These are phyloP conservation scores for Drosophila cracens DNA, from an alignment of 2,888 invertebrate genomes.

Conservation along the genomic window DNA sequence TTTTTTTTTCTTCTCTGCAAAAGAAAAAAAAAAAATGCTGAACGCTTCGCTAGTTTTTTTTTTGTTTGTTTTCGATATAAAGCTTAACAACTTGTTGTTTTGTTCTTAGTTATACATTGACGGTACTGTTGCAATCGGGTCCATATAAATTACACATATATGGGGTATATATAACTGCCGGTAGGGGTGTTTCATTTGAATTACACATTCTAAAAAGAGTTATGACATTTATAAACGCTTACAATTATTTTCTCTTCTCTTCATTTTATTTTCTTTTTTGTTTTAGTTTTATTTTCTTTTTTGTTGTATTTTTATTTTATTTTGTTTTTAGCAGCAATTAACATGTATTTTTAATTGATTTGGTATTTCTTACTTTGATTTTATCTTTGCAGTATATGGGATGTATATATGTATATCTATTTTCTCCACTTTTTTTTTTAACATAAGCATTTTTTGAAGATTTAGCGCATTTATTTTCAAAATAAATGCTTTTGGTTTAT, in stretches of 20 bases:
- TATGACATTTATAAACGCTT: constrained; percentile 51
- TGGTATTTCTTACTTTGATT: constrained; percentile 15
- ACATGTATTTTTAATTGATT: constrained; percentile 11
- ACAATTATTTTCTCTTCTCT: constrained; percentile 12
- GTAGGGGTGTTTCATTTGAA: constrained; percentile 77
- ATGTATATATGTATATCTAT: constrained; percentile 23
- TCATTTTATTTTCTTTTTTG: neutral
- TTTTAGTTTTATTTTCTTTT: constrained; percentile 4
- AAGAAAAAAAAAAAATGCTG: constrained; percentile 16
- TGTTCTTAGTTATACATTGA: constrained; percentile 30
- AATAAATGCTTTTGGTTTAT: constrained; percentile 51
- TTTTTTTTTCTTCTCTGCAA: constrained; percentile 15
- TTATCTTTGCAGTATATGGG: constrained; percentile 35
- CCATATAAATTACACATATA: constrained; percentile 44
- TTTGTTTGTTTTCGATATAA: constrained; percentile 41
- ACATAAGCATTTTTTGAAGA: constrained; percentile 29
- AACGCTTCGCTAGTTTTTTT: constrained; percentile 26
- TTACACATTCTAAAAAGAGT: constrained; percentile 53
- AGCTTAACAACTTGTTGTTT: constrained; percentile 38
- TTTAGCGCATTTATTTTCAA: constrained; percentile 43
- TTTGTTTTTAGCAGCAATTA: constrained; percentile 24
- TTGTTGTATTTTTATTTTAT: constrained; percentile 1
- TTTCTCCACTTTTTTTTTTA: constrained; percentile 2
- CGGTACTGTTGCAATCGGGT: constrained; percentile 32
- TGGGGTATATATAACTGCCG: constrained; percentile 60